A percentile compares a stretch with the other conserved stretches of the same genome.
Conservation (phyloP, 2,113 vertebrate species). For the Forbesichthys papilliferus region DNA sequence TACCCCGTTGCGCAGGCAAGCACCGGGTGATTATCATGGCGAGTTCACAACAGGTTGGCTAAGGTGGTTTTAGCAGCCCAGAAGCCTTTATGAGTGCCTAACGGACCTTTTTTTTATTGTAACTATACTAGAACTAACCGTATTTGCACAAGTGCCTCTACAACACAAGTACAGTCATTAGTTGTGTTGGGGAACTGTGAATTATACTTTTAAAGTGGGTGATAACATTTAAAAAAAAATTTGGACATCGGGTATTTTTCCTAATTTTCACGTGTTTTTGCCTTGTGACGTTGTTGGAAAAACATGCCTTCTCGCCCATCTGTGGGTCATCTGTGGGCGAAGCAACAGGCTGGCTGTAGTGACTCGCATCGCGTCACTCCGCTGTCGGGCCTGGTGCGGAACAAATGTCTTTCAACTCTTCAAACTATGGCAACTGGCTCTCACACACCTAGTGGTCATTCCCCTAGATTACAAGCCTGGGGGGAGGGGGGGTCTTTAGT, state of each 20-base stretch:
- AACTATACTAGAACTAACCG: too few species aligned
- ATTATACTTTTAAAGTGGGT: conserved; percentile 44
- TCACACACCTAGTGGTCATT: conserved; percentile 33
- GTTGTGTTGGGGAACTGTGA: conserved; percentile 50
- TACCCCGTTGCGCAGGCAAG: conserved; percentile 61
- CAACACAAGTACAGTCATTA: conserved; percentile 63
- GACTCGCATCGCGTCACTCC: conserved; percentile 53
- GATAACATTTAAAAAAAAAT: conserved; percentile 24
- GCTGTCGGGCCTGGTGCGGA: conserved; percentile 42
- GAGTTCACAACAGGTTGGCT: conserved; percentile 65
- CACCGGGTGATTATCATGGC: conserved; percentile 66
- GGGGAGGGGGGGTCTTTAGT: not conserved
- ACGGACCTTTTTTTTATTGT: conserved; percentile 4
- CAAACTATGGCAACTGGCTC: conserved; percentile 21
- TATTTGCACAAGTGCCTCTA: conserved; percentile 56
- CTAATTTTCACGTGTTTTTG: conserved; percentile 52
- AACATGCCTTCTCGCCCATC: conserved; percentile 52
- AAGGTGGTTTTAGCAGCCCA: conserved; percentile 72
- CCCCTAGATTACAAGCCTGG: conserved; percentile 7
- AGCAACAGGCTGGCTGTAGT: conserved; percentile 59
- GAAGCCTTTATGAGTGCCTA: conserved; percentile 54
- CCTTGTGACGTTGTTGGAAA: conserved; percentile 42
- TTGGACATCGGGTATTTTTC: not conserved
- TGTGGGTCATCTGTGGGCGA: conserved; percentile 56
- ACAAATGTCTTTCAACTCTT: conserved; percentile 35